phyloP scores from a whole-genome alignment of 2,888 invertebrate genomes.

The Scaptomyza caliginosa region DNA sequence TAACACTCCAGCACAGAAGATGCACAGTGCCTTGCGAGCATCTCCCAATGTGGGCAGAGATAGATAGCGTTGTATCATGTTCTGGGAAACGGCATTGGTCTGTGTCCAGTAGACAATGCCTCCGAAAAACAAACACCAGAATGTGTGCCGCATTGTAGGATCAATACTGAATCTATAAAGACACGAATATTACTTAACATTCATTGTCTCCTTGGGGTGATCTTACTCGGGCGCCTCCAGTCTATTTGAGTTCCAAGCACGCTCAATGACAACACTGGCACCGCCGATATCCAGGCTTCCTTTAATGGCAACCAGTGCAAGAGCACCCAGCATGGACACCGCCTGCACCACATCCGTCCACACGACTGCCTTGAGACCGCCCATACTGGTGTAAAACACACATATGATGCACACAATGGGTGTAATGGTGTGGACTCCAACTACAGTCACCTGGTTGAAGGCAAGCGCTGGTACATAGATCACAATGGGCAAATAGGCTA shows the following conservation, averaged over 20 bases:
- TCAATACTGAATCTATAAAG: constrained; percentile 89
- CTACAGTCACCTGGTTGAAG: constrained; percentile 94
- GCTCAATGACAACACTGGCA: constrained; percentile 86
- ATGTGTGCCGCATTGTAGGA: constrained; percentile 91
- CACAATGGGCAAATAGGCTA: constrained; percentile 91
- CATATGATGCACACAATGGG: constrained; percentile 93
- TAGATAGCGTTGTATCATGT: constrained; percentile 94
- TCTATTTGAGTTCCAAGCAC: constrained; percentile 88
- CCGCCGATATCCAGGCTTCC: constrained; percentile 91
- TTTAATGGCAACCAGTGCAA: constrained; percentile 89
- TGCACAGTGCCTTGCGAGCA: constrained; percentile 86
- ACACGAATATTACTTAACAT: not conserved
- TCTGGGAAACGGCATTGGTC: constrained; percentile 92
- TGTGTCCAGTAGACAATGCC: constrained; percentile 92
- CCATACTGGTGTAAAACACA: constrained; percentile 93
- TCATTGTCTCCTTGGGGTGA: not conserved
- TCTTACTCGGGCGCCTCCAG: constrained; percentile 89
- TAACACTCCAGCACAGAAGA: constrained; percentile 85
- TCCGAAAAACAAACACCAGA: constrained; percentile 92
- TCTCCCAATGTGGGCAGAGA: constrained; percentile 89
- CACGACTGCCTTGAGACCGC: constrained; percentile 91
- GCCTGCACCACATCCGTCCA: constrained; percentile 92
- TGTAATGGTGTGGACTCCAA: constrained; percentile 92
- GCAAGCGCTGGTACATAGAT: constrained; percentile 92
- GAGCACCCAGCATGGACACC: constrained; percentile 90